Conservation (phyloP, 1,140 invertebrate genomes). For the Bombus superbus region DNA sequence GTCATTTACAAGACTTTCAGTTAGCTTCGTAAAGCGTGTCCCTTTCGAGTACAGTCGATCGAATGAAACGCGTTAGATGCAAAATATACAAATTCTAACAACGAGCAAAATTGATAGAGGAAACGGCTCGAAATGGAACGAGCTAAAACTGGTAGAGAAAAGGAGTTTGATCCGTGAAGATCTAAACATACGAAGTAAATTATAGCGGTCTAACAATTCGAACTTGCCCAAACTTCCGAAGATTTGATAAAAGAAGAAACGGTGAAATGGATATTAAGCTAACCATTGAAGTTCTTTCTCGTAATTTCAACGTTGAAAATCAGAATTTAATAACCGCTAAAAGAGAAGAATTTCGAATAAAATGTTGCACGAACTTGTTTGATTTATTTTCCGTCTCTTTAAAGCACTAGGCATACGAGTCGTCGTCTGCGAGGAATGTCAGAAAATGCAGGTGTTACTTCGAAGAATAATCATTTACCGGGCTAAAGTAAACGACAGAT, state of each 20-base stretch:
- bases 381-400: too few species aligned
- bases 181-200: too few species aligned
- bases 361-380: too few species aligned
- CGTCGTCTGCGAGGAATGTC: not conserved
- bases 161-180: too few species aligned
- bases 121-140: too few species aligned
- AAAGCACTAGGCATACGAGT: not conserved
- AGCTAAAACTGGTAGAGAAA: not conserved
- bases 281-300: not conserved
- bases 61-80: too few species aligned
- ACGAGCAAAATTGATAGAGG: too few species aligned
- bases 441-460: not conserved
- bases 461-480: not conserved
- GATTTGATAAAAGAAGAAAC: not conserved
- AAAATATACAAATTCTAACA: too few species aligned
- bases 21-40: too few species aligned
- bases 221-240: not conserved
- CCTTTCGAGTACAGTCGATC: too few species aligned
- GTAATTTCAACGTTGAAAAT: not conserved
- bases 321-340: not conserved
- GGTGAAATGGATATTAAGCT: not conserved
- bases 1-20: too few species aligned
- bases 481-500: slow-evolving; percentile 6
- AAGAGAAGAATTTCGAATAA: too few species aligned
- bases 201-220: not conserved